phyloP scores from a whole-genome alignment of 2,113 vertebrate genomes.

The Grallaria varia region DNA sequence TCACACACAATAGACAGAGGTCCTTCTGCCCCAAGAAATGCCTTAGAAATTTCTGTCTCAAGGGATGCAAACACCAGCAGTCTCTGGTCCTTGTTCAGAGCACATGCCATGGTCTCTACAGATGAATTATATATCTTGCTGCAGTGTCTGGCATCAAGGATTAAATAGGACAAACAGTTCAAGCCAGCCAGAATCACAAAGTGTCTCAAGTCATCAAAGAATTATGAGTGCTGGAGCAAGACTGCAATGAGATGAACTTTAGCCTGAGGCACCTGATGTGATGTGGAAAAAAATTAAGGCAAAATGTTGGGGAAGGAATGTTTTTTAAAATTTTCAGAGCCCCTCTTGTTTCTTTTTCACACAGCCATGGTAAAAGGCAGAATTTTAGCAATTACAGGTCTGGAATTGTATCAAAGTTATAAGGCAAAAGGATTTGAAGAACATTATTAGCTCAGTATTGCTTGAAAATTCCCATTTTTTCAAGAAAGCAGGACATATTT shows the following conservation, averaged over 20 bases:
- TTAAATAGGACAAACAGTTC: neutral
- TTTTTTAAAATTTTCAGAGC: neutral
- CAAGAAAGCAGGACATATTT: neutral
- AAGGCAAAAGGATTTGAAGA: neutral
- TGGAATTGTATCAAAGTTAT: neutral
- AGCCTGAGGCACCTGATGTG: neutral
- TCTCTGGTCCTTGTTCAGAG: neutral
- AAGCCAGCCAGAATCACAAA: neutral
- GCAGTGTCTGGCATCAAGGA: neutral
- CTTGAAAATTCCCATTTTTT: neutral
- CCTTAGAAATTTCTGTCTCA: neutral
- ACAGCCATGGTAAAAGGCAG: neutral
- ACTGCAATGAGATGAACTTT: neutral
- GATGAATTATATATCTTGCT: neutral
- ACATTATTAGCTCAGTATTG: neutral
- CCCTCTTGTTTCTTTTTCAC: neutral
- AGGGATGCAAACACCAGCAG: neutral
- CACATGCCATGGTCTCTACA: neutral
- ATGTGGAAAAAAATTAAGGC: neutral
- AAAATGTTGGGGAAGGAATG: neutral
- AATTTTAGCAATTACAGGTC: neutral
- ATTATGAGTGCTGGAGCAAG: neutral
- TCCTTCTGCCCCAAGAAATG: neutral
- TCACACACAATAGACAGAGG: neutral
- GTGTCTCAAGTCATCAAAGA: neutral